These are phyloP conservation scores for Eclectus roratus DNA, from an alignment of 2,113 vertebrate species.

Conservation along the genomic window DNA sequence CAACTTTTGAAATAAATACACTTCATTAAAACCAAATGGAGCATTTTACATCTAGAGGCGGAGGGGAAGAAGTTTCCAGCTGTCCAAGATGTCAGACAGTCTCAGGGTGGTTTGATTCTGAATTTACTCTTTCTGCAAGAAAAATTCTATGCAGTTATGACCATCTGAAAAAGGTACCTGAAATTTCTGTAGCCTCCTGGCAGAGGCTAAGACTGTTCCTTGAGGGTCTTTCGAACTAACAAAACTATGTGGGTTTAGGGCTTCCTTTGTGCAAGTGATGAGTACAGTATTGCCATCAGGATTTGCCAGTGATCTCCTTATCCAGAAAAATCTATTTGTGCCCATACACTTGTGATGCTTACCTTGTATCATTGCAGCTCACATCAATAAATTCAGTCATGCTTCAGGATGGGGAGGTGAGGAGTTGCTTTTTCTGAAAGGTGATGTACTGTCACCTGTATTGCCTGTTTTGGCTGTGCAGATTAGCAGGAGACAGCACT, in stretches of 20 bases:
- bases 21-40: neutral
- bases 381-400: neutral
- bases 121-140: neutral
- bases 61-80: neutral
- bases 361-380: neutral
- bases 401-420: fast-evolving
- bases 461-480: neutral
- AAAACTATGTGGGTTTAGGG: neutral
- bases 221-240: neutral
- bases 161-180: neutral
- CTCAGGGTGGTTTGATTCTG: neutral
- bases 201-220: neutral
- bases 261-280: neutral
- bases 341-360: neutral
- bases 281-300: neutral
- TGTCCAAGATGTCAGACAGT: neutral
- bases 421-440: neutral
- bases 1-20: neutral
- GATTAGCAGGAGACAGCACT: neutral
- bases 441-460: neutral
- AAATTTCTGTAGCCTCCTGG: neutral
- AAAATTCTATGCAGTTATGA: neutral
- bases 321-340: neutral
- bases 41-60: neutral
- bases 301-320: neutral